Evolutionary conservation across 2,888 invertebrate genomes (phyloP), one percentile per base, ranked within the genome.

Genomic region (Polymixis flavicincta): DNA sequence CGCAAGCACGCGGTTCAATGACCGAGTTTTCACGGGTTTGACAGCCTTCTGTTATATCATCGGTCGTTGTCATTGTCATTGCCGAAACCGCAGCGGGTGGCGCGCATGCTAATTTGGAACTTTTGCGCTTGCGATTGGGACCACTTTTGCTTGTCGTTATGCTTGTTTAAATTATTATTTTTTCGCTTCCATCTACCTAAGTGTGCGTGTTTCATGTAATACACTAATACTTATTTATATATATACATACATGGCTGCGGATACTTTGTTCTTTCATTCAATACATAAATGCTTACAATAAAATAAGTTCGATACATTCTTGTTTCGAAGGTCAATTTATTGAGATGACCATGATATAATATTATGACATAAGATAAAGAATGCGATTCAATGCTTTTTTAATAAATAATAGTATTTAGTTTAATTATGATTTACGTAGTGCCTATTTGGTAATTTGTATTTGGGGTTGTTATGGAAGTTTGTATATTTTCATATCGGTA

Each of bases 11-110:
- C 93, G 93, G 96, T 94, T 96, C 96, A 96, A 96, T 95, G 96
- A 95, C 96, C 96, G 96, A 96, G 93, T 96, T 96, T 96, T 96
- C 96, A 96, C 95, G 95, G 89, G 96, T 96, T 96, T 96, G 96
- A 96, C 96, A 96, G 96, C 95, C 94, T 94, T 94, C 93, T 94
- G 95, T 96, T 96, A 96, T 96, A 96, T 96, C 96, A 96, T 94
- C 96, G 95, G 92, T 92, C 93, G 94, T 93, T 94, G 96, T 96
- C 96, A 96, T 95, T 96, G 96, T 96, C 96, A 96, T 95, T 96
- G 96, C 96, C 96, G 95, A 96, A 96, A 94, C 92, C 89, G 89
- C 92, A 90, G 87, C 82, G 86, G 85, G 80, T 80, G 74, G 80
- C 82, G 88, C 85, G 89, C 92, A 91, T 89, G 92, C 92, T 88